Base-by-base conservation (phyloP, 2,113 vertebrate species). In the Grammomys dolichurus region DNA sequence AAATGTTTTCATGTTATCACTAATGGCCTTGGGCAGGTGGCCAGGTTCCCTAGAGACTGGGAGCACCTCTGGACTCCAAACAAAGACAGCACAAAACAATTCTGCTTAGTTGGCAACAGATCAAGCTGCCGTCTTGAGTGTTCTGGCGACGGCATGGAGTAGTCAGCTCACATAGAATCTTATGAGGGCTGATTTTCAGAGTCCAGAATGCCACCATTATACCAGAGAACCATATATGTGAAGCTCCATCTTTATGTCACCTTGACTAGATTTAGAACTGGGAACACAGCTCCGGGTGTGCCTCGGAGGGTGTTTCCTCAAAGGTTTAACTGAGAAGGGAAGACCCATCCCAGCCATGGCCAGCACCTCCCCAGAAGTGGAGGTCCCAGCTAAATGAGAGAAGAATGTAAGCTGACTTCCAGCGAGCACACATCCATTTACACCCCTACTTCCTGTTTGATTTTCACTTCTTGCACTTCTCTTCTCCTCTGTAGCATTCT, bases 11-110 rank as follows among this genome's bases (percentile, higher is more conserved):
- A 84, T 14, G 0, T 67, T 31, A 76, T 87, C 63, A 72, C 8
- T 24, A 28, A 48, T 33, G 20, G n/a, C 65, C 67, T 84, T 86
- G 65, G 90, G 58, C 87, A 51, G 65, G 46, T 13, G 91, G 46
- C 36, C 72, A 36, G 86, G 43, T 96, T 96, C 48, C 78, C 70
- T 24, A 51, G 76, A 96, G 78, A 89, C 12, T 22, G 14, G 20
- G 77, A 85, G 63, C 70, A 31, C 46, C 88, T 93, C 87, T 84
- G 93, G 58, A 92, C 82, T 94, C 33, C 60, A 28, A 89, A 91
- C 58, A 96, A 95, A 93, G 20, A 46, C 5, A 28, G 63, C 65
- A 96, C 20, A 77, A 89, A 87, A 75, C 28, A 70, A 10, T 56
- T 80, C 19, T 89, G 31, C 56, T 65, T 28, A 63, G 40, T 9